These are phyloP conservation scores for Macrobrachium nipponense DNA, from an alignment of 1,140 invertebrate species.

Conservation along the genomic window DNA sequence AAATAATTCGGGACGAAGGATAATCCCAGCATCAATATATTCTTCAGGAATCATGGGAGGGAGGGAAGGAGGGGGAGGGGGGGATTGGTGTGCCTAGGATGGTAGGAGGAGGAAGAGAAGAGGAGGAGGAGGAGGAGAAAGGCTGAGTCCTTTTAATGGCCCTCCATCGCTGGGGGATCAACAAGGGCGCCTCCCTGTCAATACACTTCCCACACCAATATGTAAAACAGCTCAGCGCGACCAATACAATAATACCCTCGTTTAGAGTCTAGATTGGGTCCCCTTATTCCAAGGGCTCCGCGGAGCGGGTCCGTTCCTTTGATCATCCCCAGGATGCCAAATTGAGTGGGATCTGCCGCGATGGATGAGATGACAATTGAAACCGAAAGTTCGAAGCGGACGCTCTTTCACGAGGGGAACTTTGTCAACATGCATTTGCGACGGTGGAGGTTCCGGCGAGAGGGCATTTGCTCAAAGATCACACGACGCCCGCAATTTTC, in stretches of 20 bases:
- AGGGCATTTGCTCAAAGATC: conserved; percentile 45
- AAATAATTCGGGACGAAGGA: not conserved
- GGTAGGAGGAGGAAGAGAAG: not conserved
- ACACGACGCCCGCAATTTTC: conserved; percentile 7
- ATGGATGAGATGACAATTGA: conserved; percentile 53
- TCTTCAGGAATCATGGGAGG: not conserved
- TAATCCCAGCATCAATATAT: too few species aligned
- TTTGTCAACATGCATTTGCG: conserved; percentile 55
- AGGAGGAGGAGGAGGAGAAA: not conserved
- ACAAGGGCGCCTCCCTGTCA: conserved; percentile 5
- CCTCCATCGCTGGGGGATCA: not conserved
- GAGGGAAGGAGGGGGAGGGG: not conserved
- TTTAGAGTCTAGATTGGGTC: conserved; percentile 17
- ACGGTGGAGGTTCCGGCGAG: conserved; percentile 29
- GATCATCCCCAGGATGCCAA: conserved; percentile 44
- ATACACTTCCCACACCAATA: conserved; percentile 15
- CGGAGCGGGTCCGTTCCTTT: not conserved
- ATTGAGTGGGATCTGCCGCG: conserved; percentile 48
- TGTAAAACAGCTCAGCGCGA: conserved; percentile 3
- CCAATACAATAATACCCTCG: conserved; percentile 14
- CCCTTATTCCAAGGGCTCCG: conserved; percentile 3
- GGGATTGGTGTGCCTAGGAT: not conserved
- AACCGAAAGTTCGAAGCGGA: conserved; percentile 50
- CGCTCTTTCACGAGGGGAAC: conserved; percentile 47
- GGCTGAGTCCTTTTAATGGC: conserved; percentile 1